Base-by-base conservation (phyloP, 2,113 vertebrate genomes). In the Misgurnus anguillicaudatus region DNA sequence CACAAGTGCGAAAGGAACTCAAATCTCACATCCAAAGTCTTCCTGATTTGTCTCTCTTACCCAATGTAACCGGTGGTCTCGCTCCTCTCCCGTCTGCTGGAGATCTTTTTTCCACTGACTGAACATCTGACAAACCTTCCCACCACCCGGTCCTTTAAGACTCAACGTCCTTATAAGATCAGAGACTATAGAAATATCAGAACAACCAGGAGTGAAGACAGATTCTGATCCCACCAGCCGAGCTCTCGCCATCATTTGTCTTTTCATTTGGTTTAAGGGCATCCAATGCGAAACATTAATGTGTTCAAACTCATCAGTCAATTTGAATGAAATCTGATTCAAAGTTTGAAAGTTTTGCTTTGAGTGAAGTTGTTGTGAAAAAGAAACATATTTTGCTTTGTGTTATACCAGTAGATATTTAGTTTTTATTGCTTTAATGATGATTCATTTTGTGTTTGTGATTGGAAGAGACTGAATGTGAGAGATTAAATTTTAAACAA, bases 1-100 rank as follows among this genome's bases (percentile, higher is more conserved):
- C 98, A 71, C 96, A 96, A 79, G 98, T 99, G 77, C 95, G 98
- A 84, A 99, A 99, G 88, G 98, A 99, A 90, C 94, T 99, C 21
- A 99, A 99, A 84, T 98, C 97, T 17, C 98, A 99, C 88, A 98
- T 99, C 91, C 98, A 99, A 94, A 99, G 96, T 88, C 94, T 99
- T 61, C 97, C 98, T 0, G 97, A 99, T 84, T 95, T 99, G 38
- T 99, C 98, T 0, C 92, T 98, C 79, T 93, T 99, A 78, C 98
- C 98, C 85, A 99, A 95, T 0, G 97, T 98, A 61, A 99, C 98
- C 0, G 96, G 97, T 9, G 97, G 97, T 65, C 90, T 99, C 86
- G 97, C 98, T 1, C 98, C 98, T 2, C 93, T 99, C 45, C 98
- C 97, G 0, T 99, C 98, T 16, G 97, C 98, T 3, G 98, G 98